Evolutionary conservation across 2,113 vertebrate genomes (phyloP).

Genomic region (Aptenodytes patagonicus): DNA sequence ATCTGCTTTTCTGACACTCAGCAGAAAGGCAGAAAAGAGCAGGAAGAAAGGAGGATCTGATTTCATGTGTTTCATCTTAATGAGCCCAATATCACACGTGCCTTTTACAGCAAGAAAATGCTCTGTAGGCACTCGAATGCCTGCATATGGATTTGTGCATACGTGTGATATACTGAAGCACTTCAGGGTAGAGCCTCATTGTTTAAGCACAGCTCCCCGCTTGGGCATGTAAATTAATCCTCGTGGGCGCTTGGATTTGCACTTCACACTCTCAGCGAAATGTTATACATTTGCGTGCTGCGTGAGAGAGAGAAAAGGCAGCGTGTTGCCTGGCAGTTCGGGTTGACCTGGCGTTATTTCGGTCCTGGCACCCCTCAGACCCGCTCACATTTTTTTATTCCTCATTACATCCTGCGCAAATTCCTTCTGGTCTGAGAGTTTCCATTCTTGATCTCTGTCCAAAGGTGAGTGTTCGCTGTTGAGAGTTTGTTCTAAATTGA

Average conservation of each 20-base stretch:
- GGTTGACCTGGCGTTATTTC: background rate
- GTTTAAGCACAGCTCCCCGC: background rate
- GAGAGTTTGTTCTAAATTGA: constrained; percentile 37
- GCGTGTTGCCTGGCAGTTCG: background rate
- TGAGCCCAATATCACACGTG: background rate
- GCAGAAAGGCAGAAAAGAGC: background rate
- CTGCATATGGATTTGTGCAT: background rate
- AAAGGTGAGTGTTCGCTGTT: background rate
- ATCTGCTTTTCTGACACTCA: background rate
- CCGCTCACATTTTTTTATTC: background rate
- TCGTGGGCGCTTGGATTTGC: background rate
- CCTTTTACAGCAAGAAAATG: background rate
- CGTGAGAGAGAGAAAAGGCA: background rate
- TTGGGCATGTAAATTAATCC: background rate
- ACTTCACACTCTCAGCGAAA: constrained; percentile 26
- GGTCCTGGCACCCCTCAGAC: background rate
- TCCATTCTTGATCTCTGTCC: constrained; percentile 51
- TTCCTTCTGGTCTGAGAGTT: constrained; percentile 64
- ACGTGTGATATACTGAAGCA: background rate
- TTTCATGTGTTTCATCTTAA: background rate
- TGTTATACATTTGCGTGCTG: background rate
- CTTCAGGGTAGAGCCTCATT: background rate
- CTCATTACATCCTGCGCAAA: constrained; percentile 21
- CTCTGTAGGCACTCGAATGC: background rate
- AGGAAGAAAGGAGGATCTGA: background rate